Conservation (phyloP, 2,888 invertebrate genomes). For the Lepidocyrtinus sp. region DNA sequence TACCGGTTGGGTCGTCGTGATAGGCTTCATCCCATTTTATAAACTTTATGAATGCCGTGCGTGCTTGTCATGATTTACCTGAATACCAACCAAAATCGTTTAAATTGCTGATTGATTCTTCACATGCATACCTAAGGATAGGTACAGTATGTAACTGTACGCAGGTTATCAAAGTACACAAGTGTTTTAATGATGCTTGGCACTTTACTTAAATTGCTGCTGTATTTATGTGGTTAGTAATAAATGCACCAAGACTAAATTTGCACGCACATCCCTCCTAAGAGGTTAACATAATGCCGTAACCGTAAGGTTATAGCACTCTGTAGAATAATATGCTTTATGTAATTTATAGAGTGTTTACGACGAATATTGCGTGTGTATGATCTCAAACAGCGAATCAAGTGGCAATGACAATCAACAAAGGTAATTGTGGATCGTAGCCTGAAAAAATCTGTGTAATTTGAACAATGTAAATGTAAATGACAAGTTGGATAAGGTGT, state of each 20-base stretch:
- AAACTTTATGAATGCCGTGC: not conserved
- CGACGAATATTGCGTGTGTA: not conserved
- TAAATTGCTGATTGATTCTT: not conserved
- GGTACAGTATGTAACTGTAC: not conserved
- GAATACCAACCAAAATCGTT: not conserved
- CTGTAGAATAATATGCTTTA: not conserved
- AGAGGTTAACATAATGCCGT: not conserved
- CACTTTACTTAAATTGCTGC: not conserved
- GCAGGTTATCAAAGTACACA: not conserved
- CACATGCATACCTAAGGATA: not conserved
- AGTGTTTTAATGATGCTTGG: not conserved
- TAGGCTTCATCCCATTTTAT: not conserved
- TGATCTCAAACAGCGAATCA: not conserved
- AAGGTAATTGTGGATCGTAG: slow-evolving; percentile 34
- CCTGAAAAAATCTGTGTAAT: slow-evolving; percentile 21
- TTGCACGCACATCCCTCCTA: not conserved
- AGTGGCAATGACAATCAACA: slow-evolving; percentile 36
- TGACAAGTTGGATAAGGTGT: slow-evolving; percentile 41
- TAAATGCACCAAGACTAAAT: not conserved
- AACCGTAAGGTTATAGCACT: not conserved
- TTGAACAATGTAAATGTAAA: slow-evolving; percentile 34
- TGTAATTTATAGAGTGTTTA: not conserved
- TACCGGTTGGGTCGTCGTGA: not conserved
- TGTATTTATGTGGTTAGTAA: not conserved
- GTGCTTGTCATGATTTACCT: not conserved